Conservation (phyloP, 2,888 invertebrate species). For the Trisateles emortualis region DNA sequence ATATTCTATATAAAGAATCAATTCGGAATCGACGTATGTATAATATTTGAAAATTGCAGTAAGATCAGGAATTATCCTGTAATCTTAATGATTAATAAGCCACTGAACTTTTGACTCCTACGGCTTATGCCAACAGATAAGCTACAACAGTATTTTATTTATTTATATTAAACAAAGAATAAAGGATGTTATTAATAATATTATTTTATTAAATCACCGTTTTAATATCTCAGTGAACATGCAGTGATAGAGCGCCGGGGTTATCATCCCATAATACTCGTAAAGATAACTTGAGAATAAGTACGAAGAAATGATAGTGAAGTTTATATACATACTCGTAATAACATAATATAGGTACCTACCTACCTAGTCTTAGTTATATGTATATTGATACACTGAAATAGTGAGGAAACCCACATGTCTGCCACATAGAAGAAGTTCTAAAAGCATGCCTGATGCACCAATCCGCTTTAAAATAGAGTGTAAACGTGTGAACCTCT, state of each 20-base stretch:
- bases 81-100: neutral
- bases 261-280: conserved; percentile 23
- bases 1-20: no score
- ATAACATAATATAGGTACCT: no score
- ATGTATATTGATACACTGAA: no score
- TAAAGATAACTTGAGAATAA: conserved; percentile 24
- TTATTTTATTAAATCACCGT: conserved; percentile 14
- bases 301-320: neutral
- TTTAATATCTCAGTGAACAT: conserved; percentile 19
- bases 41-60: no score
- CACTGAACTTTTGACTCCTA: neutral
- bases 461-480: no score
- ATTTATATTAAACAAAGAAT: conserved; percentile 7
- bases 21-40: no score
- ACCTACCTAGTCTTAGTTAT: no score
- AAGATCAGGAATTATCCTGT: neutral
- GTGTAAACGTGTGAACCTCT: no score
- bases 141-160: neutral
- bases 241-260: conserved; percentile 20
- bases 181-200: neutral
- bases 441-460: no score
- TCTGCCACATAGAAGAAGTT: no score
- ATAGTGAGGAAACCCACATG: no score
- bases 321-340: no score
- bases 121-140: neutral